phyloP scores from a whole-genome alignment of 2,888 invertebrate species.

The Drosophila atripex region DNA sequence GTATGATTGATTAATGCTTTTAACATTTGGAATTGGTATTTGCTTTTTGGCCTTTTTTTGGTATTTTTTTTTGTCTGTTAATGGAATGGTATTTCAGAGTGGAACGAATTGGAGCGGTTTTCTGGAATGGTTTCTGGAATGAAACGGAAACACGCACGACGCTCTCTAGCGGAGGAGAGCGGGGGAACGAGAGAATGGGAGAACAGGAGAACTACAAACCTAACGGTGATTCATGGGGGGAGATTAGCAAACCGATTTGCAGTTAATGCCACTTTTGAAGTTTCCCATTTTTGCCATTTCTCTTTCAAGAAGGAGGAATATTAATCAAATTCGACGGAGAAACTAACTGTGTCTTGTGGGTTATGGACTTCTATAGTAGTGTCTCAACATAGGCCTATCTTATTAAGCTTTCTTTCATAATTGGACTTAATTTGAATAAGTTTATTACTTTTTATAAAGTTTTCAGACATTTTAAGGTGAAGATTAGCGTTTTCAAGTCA shows the following conservation, averaged over 20 bases:
- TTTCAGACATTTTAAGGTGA: too few species aligned
- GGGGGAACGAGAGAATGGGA: too few species aligned
- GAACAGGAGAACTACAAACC: not conserved
- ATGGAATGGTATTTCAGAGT: too few species aligned
- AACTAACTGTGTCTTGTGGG: too few species aligned
- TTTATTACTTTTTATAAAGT: too few species aligned
- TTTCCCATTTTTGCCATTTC: not conserved
- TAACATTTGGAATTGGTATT: conserved; percentile 46
- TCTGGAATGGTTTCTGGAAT: conserved; percentile 5
- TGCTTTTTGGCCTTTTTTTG: not conserved
- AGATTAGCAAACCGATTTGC: conserved; percentile 9
- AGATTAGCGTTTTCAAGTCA: too few species aligned
- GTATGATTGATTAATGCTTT: conserved; percentile 79
- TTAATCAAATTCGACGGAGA: too few species aligned
- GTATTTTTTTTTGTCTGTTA: not conserved
- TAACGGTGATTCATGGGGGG: conserved; percentile 22
- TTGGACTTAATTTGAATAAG: too few species aligned
- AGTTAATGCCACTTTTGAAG: conserved; percentile 6
- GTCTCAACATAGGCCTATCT: too few species aligned
- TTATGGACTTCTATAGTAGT: too few species aligned
- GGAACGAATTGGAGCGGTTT: conserved; percentile 15
- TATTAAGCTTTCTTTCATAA: too few species aligned
- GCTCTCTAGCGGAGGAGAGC: conserved; percentile 16
- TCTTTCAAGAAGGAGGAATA: not conserved
- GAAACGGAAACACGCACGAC: conserved; percentile 27